Percentiles rank a stretch among this genome's conserved stretches.
Evolutionary conservation across 2,113 vertebrate species (phyloP).

Genomic region (Oophaga pumilio): DNA sequence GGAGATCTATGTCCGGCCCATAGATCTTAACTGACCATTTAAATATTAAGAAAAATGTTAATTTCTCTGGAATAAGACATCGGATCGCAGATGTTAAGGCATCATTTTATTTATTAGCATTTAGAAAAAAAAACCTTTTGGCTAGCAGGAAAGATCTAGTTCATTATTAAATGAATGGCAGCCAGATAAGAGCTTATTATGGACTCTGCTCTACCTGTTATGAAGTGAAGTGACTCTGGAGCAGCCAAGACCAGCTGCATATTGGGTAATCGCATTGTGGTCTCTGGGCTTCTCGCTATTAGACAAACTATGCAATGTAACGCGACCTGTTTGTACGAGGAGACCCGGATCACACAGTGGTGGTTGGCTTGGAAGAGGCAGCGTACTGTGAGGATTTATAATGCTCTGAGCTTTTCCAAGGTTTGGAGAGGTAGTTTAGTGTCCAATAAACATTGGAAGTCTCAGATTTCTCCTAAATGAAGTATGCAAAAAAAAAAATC

Average conservation of each 20-base stretch:
- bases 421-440: constrained; percentile 40
- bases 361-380: constrained; percentile 21
- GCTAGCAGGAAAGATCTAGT: neutral
- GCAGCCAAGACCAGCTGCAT: constrained; percentile 31
- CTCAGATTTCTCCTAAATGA: constrained; percentile 37
- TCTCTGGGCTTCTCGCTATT: constrained; percentile 30
- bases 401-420: constrained; percentile 23
- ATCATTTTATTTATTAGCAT: neutral
- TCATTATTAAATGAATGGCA: neutral
- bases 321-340: constrained; percentile 9
- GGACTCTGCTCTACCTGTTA: constrained; percentile 8
- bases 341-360: constrained; percentile 9
- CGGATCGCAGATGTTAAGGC: too few relatives aligned
- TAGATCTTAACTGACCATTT: too few relatives aligned
- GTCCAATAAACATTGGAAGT: constrained; percentile 49
- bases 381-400: constrained; percentile 12
- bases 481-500: neutral
- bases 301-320: constrained; percentile 41
- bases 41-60: too few relatives aligned
- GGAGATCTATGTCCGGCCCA: too few relatives aligned
- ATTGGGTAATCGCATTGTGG: constrained; percentile 51
- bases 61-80: too few relatives aligned
- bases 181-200: neutral
- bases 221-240: neutral
- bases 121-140: neutral